Conservation (phyloP, 2,113 vertebrate species). For the Shinisaurus crocodilurus region DNA sequence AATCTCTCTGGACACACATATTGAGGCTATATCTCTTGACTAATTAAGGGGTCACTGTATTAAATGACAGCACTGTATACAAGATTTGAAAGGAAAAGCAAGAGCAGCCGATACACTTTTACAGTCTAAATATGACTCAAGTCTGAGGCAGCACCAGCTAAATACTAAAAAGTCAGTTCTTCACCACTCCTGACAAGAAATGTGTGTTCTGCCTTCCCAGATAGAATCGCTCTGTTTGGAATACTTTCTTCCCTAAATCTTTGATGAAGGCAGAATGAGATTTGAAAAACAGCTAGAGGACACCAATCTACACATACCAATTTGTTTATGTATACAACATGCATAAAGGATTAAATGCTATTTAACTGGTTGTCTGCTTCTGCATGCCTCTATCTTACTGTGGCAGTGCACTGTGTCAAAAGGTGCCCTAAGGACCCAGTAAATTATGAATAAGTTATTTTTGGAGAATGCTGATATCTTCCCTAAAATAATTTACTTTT, state of each 20-base stretch:
- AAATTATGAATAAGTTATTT: slow-evolving; percentile 74
- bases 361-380: slow-evolving; percentile 71
- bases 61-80: slow-evolving; percentile 34
- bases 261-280: slow-evolving; percentile 62
- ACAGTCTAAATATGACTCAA: slow-evolving; percentile 26
- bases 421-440: slow-evolving; percentile 55
- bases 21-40: slow-evolving; percentile 53
- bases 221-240: slow-evolving; percentile 63
- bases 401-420: slow-evolving; percentile 58
- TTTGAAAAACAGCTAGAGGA: slow-evolving; percentile 79
- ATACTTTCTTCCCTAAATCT: slow-evolving; percentile 64
- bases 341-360: slow-evolving; percentile 77
- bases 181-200: slow-evolving; percentile 19
- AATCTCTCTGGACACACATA: slow-evolving; percentile 47
- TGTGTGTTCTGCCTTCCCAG: slow-evolving; percentile 36
- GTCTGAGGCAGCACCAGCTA: slow-evolving; percentile 15
- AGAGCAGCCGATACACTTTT: slow-evolving; percentile 27
- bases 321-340: slow-evolving; percentile 78
- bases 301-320: slow-evolving; percentile 77
- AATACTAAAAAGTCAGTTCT: slow-evolving; percentile 52
- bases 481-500: slow-evolving; percentile 68
- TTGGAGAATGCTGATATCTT: slow-evolving; percentile 42
- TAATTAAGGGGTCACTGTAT: slow-evolving; percentile 52
- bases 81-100: slow-evolving; percentile 45
- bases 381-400: slow-evolving; percentile 50